Conservation (phyloP, 2,113 vertebrate genomes). For the Leucoraja erinaceus region DNA sequence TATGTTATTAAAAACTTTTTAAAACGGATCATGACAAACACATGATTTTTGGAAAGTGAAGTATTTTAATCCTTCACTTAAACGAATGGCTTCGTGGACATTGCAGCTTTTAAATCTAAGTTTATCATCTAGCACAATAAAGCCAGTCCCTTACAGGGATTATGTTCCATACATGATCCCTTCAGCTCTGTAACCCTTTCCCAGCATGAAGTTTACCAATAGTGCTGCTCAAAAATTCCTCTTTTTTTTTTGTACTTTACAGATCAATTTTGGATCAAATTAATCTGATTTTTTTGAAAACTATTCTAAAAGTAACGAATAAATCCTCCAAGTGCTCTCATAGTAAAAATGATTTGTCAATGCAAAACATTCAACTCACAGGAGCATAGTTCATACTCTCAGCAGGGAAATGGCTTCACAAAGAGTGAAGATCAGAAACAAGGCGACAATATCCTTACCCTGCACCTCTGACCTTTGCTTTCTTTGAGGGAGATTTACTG, state of each 20-base stretch:
- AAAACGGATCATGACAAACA: constrained; percentile 31
- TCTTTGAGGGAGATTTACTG: neutral
- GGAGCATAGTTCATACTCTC: neutral
- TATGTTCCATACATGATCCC: constrained; percentile 32
- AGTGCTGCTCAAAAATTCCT: neutral
- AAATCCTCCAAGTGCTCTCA: neutral
- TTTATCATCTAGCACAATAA: constrained; percentile 32
- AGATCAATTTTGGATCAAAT: constrained; percentile 1
- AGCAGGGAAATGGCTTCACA: neutral
- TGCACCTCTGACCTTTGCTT: neutral
- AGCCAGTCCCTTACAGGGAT: constrained; percentile 36
- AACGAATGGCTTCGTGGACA: constrained; percentile 34
- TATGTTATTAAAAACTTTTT: constrained; percentile 37
- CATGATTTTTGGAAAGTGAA: constrained; percentile 33
- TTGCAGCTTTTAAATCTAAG: constrained; percentile 33
- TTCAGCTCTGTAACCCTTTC: constrained; percentile 37
- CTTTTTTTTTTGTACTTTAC: neutral
- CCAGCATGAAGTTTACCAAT: neutral
- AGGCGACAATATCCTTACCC: neutral
- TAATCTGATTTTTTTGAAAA: neutral
- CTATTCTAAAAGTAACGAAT: neutral
- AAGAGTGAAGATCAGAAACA: neutral
- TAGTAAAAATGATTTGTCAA: neutral
- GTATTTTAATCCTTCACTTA: constrained; percentile 36
- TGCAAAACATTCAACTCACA: neutral